A percentile compares a stretch with the other conserved stretches of the same genome.
Evolutionary conservation across 2,888 invertebrate genomes (phyloP).

Genomic region (Rhagonycha lutea): DNA sequence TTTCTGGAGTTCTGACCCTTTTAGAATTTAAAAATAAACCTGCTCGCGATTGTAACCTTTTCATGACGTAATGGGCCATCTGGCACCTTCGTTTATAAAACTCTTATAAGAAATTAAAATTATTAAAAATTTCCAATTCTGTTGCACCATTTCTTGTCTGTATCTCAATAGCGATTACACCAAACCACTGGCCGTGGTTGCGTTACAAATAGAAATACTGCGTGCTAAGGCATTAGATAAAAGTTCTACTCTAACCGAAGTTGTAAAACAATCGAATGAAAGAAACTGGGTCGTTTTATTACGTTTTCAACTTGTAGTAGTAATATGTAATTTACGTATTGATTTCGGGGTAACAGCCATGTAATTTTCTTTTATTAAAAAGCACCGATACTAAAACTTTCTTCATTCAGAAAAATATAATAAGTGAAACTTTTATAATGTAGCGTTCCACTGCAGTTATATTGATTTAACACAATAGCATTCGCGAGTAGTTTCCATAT

Average conservation of each 20-base stretch:
- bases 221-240: background rate
- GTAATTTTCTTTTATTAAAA: background rate
- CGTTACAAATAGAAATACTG: background rate
- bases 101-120: too few relatives aligned
- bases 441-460: background rate
- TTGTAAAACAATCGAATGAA: background rate
- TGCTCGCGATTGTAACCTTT: too few relatives aligned
- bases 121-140: too few relatives aligned
- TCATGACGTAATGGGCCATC: too few relatives aligned
- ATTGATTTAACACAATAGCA: background rate
- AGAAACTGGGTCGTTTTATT: background rate
- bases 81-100: too few relatives aligned
- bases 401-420: background rate
- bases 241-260: background rate
- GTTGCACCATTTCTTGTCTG: too few relatives aligned
- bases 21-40: too few relatives aligned
- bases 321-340: background rate
- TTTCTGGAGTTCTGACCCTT: too few relatives aligned
- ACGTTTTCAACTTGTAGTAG: background rate
- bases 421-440: background rate
- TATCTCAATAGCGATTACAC: too few relatives aligned
- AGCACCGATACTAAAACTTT: background rate
- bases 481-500: background rate
- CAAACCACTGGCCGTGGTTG: background rate
- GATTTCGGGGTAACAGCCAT: background rate